phyloP scores from a whole-genome alignment of 2,888 invertebrate genomes.

The Platycnemis pennipes region DNA sequence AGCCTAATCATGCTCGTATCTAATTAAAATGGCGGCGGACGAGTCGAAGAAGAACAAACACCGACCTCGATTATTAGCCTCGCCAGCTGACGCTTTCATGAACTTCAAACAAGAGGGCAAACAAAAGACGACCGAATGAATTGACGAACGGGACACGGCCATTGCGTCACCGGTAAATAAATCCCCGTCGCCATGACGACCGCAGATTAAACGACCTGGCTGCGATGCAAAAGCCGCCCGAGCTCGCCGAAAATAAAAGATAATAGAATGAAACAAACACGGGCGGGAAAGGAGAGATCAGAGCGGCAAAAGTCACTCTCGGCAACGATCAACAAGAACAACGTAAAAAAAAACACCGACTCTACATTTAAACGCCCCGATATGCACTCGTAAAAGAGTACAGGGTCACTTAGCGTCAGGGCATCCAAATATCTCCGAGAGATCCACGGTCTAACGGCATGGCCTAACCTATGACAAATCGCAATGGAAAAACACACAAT shows the following conservation, averaged over 20 bases:
- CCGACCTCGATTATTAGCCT: background rate
- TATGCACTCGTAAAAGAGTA: background rate
- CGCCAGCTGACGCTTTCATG: background rate
- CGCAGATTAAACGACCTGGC: background rate
- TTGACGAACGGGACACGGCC: background rate
- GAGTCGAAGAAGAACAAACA: background rate
- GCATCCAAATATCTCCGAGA: background rate
- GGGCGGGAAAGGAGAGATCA: background rate
- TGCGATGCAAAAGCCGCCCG: background rate
- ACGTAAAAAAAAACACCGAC: background rate
- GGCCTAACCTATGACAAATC: background rate
- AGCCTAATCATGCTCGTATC: background rate
- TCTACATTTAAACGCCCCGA: background rate
- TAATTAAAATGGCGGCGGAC: background rate
- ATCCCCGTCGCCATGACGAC: conserved; percentile 25
- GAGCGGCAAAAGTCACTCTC: background rate
- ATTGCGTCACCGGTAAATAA: conserved; percentile 30
- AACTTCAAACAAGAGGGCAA: conserved; percentile 9
- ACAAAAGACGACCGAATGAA: conserved; percentile 7
- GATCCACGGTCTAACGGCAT: background rate
- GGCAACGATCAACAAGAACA: background rate
- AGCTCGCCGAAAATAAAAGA: background rate
- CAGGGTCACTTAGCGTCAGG: background rate
- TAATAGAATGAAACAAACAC: background rate
- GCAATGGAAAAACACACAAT: background rate